phyloP scores from a whole-genome alignment of 2,797 vertebrate species.

The Scomberomorus guttatus region DNA sequence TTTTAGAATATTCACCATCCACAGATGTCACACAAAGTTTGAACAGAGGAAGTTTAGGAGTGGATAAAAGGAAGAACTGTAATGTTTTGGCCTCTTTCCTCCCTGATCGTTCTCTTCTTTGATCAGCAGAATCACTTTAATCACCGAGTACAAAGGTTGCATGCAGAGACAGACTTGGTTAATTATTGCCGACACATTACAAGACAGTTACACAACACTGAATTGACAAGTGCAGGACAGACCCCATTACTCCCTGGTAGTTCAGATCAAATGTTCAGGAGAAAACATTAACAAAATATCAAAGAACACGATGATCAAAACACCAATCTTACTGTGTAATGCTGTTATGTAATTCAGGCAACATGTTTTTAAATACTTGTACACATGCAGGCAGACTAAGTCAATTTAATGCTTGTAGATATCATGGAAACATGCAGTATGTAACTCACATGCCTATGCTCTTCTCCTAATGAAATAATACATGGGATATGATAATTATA shows the following conservation, averaged over 20 bases:
- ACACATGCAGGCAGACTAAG: too few relatives aligned
- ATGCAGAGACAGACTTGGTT: not conserved
- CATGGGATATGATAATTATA: not conserved
- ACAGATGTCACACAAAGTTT: conserved; percentile 31
- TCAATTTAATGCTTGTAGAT: too few relatives aligned
- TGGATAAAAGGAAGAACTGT: conserved; percentile 27
- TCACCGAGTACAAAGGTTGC: conserved; percentile 55
- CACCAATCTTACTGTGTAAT: too few relatives aligned
- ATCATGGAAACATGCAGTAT: not conserved
- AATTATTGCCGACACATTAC: conserved; percentile 50
- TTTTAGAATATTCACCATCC: not conserved
- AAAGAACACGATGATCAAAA: too few relatives aligned
- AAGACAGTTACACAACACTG: conserved; percentile 21
- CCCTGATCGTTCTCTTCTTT: conserved; percentile 40
- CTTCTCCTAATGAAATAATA: not conserved
- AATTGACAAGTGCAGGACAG: not conserved
- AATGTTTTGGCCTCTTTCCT: conserved; percentile 36
- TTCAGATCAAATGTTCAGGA: not conserved
- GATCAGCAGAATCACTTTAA: conserved; percentile 60
- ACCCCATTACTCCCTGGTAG: not conserved
- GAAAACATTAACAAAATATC: not conserved
- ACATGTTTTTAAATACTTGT: too few relatives aligned
- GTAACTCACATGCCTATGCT: not conserved
- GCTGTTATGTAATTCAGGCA: too few relatives aligned
- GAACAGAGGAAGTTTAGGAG: conserved; percentile 33